Base-by-base conservation (phyloP, 2,797 vertebrate species). In the Platalea minor region DNA sequence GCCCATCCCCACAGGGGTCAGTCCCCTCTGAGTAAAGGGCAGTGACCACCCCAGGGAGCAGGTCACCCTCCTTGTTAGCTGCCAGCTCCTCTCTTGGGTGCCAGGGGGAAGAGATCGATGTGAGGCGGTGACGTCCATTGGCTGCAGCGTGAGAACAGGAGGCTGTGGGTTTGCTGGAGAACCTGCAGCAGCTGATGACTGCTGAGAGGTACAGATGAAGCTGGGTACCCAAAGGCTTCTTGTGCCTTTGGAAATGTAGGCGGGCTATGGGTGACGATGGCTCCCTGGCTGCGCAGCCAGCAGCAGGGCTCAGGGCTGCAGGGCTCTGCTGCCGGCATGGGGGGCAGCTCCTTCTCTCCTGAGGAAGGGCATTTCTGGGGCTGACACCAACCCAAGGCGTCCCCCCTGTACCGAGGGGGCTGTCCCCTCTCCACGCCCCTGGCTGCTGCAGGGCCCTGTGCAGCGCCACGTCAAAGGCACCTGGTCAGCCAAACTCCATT, bases 401-500 rank as follows among this genome's bases (percentile, higher is more conserved):
- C 26, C 12, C 11, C 11, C 21, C 25, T 20, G 12, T 24, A 19
- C 41, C 0, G 1, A 67, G 53, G 35, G 46, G 25, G 4, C 2
- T 41, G 65, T 21, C 46, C 39, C 46, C 10, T 57, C 45, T 61
- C 48, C 29, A n/a, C 8, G 2, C 9, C 28, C 12, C 31, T 7
- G 3, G 14, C 61, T 64, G 60, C 33, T 0, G 0, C 39, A 46
- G 35, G 11, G 88, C 48, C 13, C 53, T 4, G 25, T 1, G 3
- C 12, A 31, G 29, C 2, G 0, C 29, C n/a, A 5, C 13, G 9
- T 63, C 81, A 28, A 21, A 54, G 51, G 83, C 80, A 82, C 86
- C 88, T 81, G 91, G 92, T 70, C 91, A 93, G 74, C 46, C 57
- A 59, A 90, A 91, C 76, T 92, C 94, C 83, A 61, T 95, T 92